Conservation (phyloP, 2,888 invertebrate species). For the Podotricha telesiphe region DNA sequence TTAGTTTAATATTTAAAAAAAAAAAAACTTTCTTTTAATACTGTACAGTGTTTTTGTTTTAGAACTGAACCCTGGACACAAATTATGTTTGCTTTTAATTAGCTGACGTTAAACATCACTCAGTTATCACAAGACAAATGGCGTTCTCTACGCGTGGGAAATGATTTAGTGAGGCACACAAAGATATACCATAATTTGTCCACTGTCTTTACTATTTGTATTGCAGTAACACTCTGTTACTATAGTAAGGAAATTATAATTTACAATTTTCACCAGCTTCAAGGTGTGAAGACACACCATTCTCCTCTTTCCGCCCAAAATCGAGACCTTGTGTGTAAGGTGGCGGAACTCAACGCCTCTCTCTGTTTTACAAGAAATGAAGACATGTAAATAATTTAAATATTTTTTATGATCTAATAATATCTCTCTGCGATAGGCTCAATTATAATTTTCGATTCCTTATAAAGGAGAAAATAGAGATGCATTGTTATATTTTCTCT, state of each 20-base stretch:
- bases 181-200: conserved; percentile 49
- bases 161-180: conserved; percentile 57
- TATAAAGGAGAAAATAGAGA: not conserved
- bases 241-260: not conserved
- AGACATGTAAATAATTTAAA: no score
- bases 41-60: no score
- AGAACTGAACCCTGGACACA: conserved; percentile 16
- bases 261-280: not conserved
- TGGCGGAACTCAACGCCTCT: no score
- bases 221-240: not conserved
- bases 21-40: no score
- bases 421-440: no score
- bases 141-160: conserved; percentile 67
- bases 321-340: no score
- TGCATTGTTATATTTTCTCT: not conserved
- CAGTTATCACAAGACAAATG: conserved; percentile 46
- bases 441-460: no score
- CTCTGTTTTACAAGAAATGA: no score
- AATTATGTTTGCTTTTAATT: conserved; percentile 76
- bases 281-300: no score
- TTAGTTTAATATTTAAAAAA: no score
- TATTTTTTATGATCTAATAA: no score
- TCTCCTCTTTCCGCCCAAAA: no score
- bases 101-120: conserved; percentile 62
- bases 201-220: not conserved